These are phyloP conservation scores for Maccullochella peelii DNA, from an alignment of 2,113 vertebrate genomes.

Conservation along the genomic window DNA sequence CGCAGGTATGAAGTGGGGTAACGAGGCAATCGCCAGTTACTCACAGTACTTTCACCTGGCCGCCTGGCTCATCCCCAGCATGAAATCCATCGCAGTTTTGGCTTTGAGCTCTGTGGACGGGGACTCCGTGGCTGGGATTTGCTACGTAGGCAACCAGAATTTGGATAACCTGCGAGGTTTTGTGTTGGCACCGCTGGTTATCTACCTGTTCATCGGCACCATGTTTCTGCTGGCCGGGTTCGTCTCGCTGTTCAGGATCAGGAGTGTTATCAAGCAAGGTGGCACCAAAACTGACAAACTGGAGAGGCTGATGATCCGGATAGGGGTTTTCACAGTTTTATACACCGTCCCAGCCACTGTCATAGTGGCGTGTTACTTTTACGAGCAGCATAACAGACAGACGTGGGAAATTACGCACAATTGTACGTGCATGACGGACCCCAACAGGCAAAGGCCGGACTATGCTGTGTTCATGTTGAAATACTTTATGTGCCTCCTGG, in stretches of 20 bases:
- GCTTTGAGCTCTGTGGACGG: constrained; percentile 95
- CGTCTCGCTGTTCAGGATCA: constrained; percentile 93
- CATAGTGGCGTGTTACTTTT: constrained; percentile 95
- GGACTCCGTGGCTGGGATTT: constrained; percentile 93
- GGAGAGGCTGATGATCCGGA: constrained; percentile 95
- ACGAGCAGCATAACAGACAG: constrained; percentile 94
- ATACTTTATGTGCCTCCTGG: constrained; percentile 97
- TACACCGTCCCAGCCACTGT: constrained; percentile 94
- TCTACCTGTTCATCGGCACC: constrained; percentile 94
- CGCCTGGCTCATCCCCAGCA: constrained; percentile 94
- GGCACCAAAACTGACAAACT: constrained; percentile 95
- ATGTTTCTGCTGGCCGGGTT: constrained; percentile 96
- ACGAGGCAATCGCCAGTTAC: constrained; percentile 92
- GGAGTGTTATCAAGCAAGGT: constrained; percentile 94
- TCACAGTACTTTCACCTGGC: constrained; percentile 96
- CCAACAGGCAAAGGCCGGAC: constrained; percentile 81
- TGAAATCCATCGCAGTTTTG: constrained; percentile 92
- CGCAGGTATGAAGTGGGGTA: constrained; percentile 93
- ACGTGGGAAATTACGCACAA: constrained; percentile 94
- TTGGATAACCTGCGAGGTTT: constrained; percentile 93
- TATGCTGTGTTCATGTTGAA: constrained; percentile 97
- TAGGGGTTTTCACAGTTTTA: constrained; percentile 93
- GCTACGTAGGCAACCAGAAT: constrained; percentile 96
- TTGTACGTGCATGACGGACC: constrained; percentile 88
- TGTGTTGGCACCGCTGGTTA: constrained; percentile 92